A percentile compares a stretch with the other conserved stretches of the same genome.
These are phyloP conservation scores for Smutsia gigantea DNA, from an alignment of 2,797 vertebrate species.

Conservation along the genomic window DNA sequence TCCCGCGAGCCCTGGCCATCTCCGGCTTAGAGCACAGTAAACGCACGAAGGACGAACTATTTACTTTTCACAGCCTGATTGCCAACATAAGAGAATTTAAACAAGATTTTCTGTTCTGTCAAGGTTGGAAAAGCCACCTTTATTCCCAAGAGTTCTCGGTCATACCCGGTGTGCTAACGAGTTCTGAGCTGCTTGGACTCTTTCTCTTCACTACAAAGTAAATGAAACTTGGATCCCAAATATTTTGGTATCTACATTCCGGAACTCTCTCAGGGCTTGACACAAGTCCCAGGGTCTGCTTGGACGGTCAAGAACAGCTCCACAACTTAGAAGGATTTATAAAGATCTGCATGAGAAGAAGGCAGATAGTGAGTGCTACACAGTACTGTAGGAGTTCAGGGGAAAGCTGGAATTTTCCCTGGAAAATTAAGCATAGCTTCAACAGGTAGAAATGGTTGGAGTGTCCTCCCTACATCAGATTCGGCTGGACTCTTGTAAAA, in stretches of 20 bases:
- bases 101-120: background rate
- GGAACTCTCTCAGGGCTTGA: background rate
- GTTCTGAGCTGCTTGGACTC: slow-evolving; percentile 10
- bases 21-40: background rate
- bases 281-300: background rate
- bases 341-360: background rate
- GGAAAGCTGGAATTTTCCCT: background rate
- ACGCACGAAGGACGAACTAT: background rate
- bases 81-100: slow-evolving; percentile 21
- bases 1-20: background rate
- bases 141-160: slow-evolving; percentile 16
- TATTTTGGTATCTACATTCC: background rate
- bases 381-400: background rate
- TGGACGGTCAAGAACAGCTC: background rate
- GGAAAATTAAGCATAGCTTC: background rate
- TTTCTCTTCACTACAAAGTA: background rate
- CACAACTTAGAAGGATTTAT: background rate
- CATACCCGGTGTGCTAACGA: slow-evolving; percentile 23
- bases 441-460: background rate
- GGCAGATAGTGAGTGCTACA: background rate
- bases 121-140: slow-evolving; percentile 25
- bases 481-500: background rate
- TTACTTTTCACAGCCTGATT: slow-evolving; percentile 43
- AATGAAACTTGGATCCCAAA: background rate
- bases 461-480: background rate